Evolutionary conservation across 2,888 invertebrate species (phyloP), one percentile per base, ranked within the genome.

Genomic region (Microplitis manilae): DNA sequence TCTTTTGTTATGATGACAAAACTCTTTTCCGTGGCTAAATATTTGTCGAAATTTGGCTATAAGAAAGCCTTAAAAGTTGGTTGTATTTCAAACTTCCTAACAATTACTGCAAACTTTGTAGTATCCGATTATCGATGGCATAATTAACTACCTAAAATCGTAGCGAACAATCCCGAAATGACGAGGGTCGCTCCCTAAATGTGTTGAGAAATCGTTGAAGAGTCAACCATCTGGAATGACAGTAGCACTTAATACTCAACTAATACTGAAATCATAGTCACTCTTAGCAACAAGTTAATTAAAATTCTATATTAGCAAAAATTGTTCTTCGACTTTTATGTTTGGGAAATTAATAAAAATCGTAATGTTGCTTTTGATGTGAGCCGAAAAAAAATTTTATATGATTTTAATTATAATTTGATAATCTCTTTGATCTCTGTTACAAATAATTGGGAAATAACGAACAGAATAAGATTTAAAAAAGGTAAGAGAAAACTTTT

Each of bases 171-270:
- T 61, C 41, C 17, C 40, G 15, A 70, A 70, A 75, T 75, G 75
- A 75, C 17, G 75, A 75, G 75, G 75, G 75, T 75, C 17, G 70
- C 50, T 38, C 62, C 70, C 70, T 73, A 65, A 68, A 69, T 64
- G 64, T 64, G 59, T 39, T 68, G 69, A 70, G 64, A 40, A 60
- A 50, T 15, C 41, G 70, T 70, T 75, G 75, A 75, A 59, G 69
- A 70, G 64, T 50, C 62, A 75, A 70, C 70, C 70, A 75, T 64
- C 64, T 38, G 70, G 70, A 75, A 75, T 75, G 75, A 75, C 75
- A 75, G 75, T 30, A 30, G 64, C 64, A 75, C 69, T 75, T 75
- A 64, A 75, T 75, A 39, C 15, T 38, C 50, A 38, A 67, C 38
- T 67, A 68, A 60, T 30, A 68, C 39, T 7, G n/a, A 30, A 73